Percentiles rank a stretch among this genome's conserved stretches.
phyloP scores from a whole-genome alignment of 2,797 vertebrate genomes.

The Enteromius trimaculatus region DNA sequence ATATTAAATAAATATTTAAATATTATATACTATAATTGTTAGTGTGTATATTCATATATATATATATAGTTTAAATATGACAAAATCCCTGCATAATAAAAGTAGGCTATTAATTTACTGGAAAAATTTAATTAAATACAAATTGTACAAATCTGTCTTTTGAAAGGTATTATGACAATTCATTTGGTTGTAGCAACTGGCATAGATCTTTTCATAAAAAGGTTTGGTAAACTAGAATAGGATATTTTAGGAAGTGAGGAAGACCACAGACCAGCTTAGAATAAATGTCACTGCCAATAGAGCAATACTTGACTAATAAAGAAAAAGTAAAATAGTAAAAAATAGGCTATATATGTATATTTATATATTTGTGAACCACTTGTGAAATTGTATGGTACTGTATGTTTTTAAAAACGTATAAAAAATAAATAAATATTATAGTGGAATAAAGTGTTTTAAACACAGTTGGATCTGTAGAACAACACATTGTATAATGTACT shows the following conservation, averaged over 20 bases:
- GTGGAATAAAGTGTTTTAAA: slow-evolving; percentile 17
- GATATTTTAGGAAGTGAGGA: slow-evolving; percentile 5
- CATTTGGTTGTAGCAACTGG: background rate
- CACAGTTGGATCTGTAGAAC: background rate
- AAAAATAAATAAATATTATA: background rate
- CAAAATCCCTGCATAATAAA: no score
- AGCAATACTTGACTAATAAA: background rate
- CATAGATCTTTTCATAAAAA: background rate
- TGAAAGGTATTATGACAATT: background rate
- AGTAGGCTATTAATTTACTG: no score
- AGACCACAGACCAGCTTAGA: background rate
- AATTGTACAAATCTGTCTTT: no score
- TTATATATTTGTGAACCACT: background rate
- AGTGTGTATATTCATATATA: no score
- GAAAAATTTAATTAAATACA: no score
- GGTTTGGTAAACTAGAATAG: background rate
- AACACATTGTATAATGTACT: background rate
- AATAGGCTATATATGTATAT: no score
- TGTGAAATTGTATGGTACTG: no score
- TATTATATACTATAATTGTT: no score
- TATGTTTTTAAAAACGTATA: no score
- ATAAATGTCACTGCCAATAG: background rate
- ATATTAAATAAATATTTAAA: no score
- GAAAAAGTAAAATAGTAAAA: background rate
- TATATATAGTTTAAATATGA: no score